phyloP scores from a whole-genome alignment of 2,113 vertebrate species.

The Dromaius novaehollandiae region DNA sequence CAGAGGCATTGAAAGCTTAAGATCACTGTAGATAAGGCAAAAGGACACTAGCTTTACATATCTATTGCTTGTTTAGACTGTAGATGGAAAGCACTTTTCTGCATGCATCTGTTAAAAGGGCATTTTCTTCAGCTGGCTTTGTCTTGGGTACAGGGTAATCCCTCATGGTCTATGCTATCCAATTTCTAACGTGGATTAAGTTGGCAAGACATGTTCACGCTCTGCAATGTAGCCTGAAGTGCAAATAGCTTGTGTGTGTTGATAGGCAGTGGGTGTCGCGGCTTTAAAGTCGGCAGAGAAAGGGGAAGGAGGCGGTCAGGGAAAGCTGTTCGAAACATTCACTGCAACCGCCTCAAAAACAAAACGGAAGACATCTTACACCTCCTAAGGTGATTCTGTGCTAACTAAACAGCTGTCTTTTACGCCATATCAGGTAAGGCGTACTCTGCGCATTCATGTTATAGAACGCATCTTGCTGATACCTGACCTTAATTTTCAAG shows the following conservation, averaged over 20 bases:
- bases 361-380: neutral
- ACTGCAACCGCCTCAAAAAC: neutral
- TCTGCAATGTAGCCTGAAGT: neutral
- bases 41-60: neutral
- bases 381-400: neutral
- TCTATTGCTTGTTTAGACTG: neutral
- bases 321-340: neutral
- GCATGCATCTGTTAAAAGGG: neutral
- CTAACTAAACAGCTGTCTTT: neutral
- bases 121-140: neutral
- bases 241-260: neutral
- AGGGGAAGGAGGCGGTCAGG: neutral
- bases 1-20: neutral
- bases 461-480: rapidly evolving
- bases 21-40: neutral
- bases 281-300: neutral
- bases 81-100: neutral
- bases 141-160: neutral
- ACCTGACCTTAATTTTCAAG: neutral
- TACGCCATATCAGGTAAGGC: neutral
- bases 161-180: neutral
- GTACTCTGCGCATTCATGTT: neutral
- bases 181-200: neutral
- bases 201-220: neutral
- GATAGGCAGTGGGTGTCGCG: neutral